Base-by-base conservation (phyloP, 1,140 invertebrate species). In the Wasmannia auropunctata region DNA sequence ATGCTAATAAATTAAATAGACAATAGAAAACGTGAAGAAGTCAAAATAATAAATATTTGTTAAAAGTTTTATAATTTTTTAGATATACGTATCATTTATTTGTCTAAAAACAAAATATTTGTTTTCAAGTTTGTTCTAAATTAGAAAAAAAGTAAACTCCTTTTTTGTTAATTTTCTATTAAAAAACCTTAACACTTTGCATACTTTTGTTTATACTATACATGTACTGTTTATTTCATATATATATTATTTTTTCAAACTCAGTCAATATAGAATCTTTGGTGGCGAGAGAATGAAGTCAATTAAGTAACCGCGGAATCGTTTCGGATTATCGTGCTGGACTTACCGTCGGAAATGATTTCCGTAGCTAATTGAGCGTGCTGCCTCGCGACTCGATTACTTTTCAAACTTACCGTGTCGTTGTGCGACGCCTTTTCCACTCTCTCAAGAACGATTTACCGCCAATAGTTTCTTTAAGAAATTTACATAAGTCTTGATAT, bases 331-430 rank as follows among this genome's bases (percentile, higher is more conserved):
- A 84, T 69, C 28, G 22, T 60, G 46, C 4, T 19, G 14, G 25
- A 83, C 69, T 86, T 54, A 49, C n/a, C n/a, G 28, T 37, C 62
- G 40, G 34, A 75, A 74, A 69, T 85, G 19, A 77, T 58, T 80
- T 62, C 14, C 49, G 40, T 28, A 28, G 37, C 31, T 70, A 74
- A 86, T 69, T 56, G 72, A 46, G 46, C 51, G 19, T 43, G 51
- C 31, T 63, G 58, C 31, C 49, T 74, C 25, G 72, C 46, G 25
- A 77, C 22, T 49, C 31, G 43, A 76, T 69, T 76, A 60, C 43
- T 86, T 62, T 11, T 69, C n/a, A 70, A 83, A 83, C 51, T 83
- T 81, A 37, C 1, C 31, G 22, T 79, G 49, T 81, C 65, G 37
- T 43, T 19, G 28, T n/a, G 67, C 25, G 54, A 60, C 65, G 43